Percentiles rank a stretch among this genome's conserved stretches.
Evolutionary conservation across 2,888 invertebrate species (phyloP).

Genomic region (Lumbricus terrestris): DNA sequence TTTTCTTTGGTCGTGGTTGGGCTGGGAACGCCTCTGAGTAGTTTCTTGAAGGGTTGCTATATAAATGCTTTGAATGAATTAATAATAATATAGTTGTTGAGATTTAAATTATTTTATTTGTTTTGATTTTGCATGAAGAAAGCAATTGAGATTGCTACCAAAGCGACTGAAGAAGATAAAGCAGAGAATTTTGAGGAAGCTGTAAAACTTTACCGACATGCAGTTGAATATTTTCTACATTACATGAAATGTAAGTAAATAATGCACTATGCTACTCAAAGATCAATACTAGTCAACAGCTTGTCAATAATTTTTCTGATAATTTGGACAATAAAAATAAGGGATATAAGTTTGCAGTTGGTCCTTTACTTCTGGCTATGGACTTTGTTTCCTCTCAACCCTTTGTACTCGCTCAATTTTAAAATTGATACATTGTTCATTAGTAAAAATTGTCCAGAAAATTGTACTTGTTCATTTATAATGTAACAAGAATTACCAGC

Average conservation of each 20-base stretch:
- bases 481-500: neutral
- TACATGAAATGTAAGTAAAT: slow-evolving; percentile 85
- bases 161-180: slow-evolving; percentile 96
- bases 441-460: neutral
- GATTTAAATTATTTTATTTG: neutral
- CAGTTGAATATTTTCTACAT: slow-evolving; percentile 96
- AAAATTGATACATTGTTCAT: neutral
- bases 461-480: neutral
- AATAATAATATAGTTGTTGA: neutral
- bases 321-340: neutral
- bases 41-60: too few relatives aligned
- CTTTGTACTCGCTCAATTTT: neutral
- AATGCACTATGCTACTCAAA: neutral
- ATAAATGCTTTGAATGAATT: too few relatives aligned
- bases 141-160: slow-evolving; percentile 97
- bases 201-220: slow-evolving; percentile 88
- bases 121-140: slow-evolving; percentile 70
- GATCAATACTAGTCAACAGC: neutral
- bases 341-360: neutral
- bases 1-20: too few relatives aligned
- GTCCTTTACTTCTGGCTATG: neutral
- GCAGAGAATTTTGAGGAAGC: slow-evolving; percentile 98
- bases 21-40: too few relatives aligned
- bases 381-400: neutral
- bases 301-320: neutral